Evolutionary conservation across 2,113 vertebrate species (phyloP).

Genomic region (Festucalex cinctus): DNA sequence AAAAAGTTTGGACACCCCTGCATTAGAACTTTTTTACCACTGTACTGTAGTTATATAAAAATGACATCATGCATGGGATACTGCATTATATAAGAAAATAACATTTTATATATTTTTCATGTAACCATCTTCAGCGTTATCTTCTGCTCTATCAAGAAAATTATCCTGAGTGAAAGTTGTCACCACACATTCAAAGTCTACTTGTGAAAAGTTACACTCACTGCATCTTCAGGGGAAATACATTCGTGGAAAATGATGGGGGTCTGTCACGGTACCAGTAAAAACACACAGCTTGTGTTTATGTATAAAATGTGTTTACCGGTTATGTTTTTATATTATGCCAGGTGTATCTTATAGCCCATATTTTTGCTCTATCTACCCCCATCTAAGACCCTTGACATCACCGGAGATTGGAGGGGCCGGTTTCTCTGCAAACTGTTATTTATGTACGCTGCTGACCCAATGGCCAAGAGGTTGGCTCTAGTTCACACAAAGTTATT

Average conservation of each 20-base stretch:
- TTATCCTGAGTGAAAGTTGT: not conserved
- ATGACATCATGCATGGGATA: not conserved
- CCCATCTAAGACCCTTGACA: constrained; percentile 70
- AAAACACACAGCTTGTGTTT: constrained; percentile 71
- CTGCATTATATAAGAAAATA: too few species aligned
- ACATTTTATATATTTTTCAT: too few species aligned
- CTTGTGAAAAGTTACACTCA: constrained; percentile 10
- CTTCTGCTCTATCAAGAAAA: not conserved
- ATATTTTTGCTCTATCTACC: constrained; percentile 54
- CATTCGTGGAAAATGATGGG: constrained; percentile 57
- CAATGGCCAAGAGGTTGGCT: constrained; percentile 73
- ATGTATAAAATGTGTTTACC: constrained; percentile 46
- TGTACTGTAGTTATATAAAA: not conserved
- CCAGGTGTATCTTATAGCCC: constrained; percentile 44
- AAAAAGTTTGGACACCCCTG: too few species aligned
- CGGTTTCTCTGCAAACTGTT: constrained; percentile 57
- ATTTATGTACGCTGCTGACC: constrained; percentile 79
- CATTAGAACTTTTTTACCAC: too few species aligned
- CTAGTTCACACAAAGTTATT: constrained; percentile 61
- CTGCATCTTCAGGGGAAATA: constrained; percentile 42
- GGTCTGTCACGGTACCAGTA: constrained; percentile 64
- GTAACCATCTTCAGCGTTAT: not conserved
- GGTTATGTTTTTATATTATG: constrained; percentile 47
- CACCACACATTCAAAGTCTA: constrained; percentile 19
- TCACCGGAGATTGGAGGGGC: constrained; percentile 49